phyloP scores from a whole-genome alignment of 2,113 vertebrate genomes.

The Ameiurus melas region DNA sequence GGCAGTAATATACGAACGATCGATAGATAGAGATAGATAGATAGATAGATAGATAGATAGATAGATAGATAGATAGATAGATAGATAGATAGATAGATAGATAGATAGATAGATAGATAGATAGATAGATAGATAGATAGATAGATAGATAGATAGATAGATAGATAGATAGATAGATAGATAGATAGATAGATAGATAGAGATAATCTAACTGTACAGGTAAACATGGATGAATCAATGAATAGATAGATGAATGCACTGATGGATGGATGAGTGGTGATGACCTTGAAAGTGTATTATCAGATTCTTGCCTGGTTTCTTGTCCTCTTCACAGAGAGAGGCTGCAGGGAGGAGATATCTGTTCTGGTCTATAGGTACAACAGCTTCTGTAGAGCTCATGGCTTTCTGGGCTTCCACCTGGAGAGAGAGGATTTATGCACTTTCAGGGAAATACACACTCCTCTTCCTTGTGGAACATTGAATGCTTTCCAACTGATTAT shows the following conservation, averaged over 20 bases:
- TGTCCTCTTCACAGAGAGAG: constrained; percentile 59
- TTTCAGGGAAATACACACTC: background rate
- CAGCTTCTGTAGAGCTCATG: constrained; percentile 56
- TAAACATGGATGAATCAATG: background rate
- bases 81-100: background rate
- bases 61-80: background rate
- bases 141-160: background rate
- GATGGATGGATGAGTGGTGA: background rate
- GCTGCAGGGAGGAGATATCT: constrained; percentile 52
- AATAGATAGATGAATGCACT: background rate
- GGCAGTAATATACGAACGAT: background rate
- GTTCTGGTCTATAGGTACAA: constrained; percentile 56
- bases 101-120: background rate
- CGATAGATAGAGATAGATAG: background rate
- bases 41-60: background rate
- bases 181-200: background rate
- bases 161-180: background rate
- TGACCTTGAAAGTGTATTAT: background rate
- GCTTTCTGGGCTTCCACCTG: constrained; percentile 69
- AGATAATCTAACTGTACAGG: background rate
- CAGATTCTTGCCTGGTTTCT: constrained; percentile 71
- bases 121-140: background rate
- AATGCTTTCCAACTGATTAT: background rate
- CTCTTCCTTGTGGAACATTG: constrained; percentile 2
- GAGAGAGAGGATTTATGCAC: constrained; percentile 36